Evolutionary conservation across 2,888 invertebrate genomes (phyloP), one percentile per base, ranked within the genome.

Genomic region (Acleris cristana): DNA sequence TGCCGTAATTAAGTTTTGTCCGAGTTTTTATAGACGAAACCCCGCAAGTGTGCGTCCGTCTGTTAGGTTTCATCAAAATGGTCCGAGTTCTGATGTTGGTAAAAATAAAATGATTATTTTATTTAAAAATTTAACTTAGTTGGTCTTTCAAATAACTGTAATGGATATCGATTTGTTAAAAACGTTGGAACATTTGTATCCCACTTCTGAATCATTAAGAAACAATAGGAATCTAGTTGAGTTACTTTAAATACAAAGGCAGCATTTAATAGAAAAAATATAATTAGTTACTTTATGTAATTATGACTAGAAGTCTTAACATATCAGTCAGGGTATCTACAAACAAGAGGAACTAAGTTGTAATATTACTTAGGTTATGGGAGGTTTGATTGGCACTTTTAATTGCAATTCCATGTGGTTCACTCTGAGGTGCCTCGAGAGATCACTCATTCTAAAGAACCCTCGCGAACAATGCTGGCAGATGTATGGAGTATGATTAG

Each of bases 391-490:
- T 56, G 73, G 70, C 16, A 73, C 63, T 61, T 81, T 82, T 6
- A 76, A 58, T 61, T 80, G 77, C 3, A 75, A 68, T 21, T 88
- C 88, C 81, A 87, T 82, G 71, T 92, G 91, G 69, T 81, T 88
- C 12, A 87, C 79, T 70, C 81, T 76, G 1, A 90, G 79, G 69
- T 93, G 93, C 14, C 90, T 79, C 1, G 91, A 85, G 2, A 93
- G 81, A 70, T 93, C 93, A 76, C 90, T 87, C 18, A 76, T 84
- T 6, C 93, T 79, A 73, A 85, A 89, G 77, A 91, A 93, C 0
- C 91, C 88, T 64, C 90, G 79, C 0, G 88, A 83, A 65, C 93
- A 93, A 65, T 90, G 86, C 51, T 81, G 85, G 70, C 93, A 93
- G 2, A 89, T 72, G 48, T 86, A 90, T 0, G 93, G 93, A 2